phyloP scores from a whole-genome alignment of 1,140 invertebrate species.

The Bombus ignitus region DNA sequence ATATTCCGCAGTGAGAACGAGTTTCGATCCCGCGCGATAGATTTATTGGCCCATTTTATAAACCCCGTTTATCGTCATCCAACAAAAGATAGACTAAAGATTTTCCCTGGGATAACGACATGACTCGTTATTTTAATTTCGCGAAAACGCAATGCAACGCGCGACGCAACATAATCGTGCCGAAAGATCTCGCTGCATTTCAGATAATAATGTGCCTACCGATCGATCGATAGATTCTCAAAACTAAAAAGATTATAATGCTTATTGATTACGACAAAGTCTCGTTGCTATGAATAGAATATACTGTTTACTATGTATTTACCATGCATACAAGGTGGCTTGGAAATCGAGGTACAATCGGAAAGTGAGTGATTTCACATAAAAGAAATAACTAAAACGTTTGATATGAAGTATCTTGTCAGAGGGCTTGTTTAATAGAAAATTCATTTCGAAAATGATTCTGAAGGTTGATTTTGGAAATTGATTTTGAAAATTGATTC shows the following conservation, averaged over 20 bases:
- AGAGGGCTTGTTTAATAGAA: no score
- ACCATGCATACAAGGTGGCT: background rate
- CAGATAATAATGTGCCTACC: background rate
- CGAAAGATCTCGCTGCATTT: background rate
- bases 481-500: no score
- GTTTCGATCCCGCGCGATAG: background rate
- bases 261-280: background rate
- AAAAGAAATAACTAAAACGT: background rate
- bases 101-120: background rate
- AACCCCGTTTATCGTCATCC: background rate
- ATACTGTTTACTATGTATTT: background rate
- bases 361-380: no score
- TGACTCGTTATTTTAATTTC: conserved; percentile 24
- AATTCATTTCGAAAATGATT: no score
- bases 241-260: background rate
- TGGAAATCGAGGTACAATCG: background rate
- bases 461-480: no score
- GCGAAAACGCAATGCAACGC: background rate
- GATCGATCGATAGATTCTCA: background rate
- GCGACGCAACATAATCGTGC: background rate
- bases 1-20: conserved; percentile 15
- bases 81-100: conserved; percentile 1
- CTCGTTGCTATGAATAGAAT: background rate
- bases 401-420: no score
- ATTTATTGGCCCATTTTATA: conserved; percentile 26